phyloP scores from a whole-genome alignment of 2,113 vertebrate species.

The Drymodes brunneopygia region DNA sequence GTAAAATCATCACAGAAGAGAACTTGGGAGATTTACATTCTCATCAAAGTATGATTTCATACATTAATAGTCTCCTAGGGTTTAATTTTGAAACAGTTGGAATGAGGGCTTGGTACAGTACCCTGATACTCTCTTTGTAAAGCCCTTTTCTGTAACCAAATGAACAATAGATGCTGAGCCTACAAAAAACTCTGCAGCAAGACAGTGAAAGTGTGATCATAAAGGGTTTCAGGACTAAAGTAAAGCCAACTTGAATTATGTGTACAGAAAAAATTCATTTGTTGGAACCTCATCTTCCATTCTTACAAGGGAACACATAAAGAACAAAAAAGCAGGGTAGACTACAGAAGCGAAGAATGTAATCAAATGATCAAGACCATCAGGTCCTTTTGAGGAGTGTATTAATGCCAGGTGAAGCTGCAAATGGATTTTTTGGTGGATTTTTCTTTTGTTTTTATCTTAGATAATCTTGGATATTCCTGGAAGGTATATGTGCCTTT shows the following conservation, averaged over 20 bases:
- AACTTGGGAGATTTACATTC: not conserved
- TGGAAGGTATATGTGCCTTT: not conserved
- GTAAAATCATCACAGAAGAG: not conserved
- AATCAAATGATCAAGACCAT: not conserved
- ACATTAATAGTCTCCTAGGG: not conserved
- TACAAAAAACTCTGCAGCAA: not conserved
- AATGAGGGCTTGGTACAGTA: not conserved
- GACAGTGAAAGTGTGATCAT: not conserved
- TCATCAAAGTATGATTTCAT: not conserved
- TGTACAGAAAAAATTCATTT: not conserved
- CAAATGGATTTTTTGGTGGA: not conserved
- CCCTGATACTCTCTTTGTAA: not conserved
- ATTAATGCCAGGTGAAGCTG: not conserved
- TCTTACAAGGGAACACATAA: fast-evolving
- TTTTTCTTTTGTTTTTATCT: not conserved
- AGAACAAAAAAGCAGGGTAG: not conserved
- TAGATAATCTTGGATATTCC: not conserved
- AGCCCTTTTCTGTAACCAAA: not conserved
- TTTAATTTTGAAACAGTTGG: not conserved
- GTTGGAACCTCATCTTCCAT: not conserved
- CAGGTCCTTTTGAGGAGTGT: not conserved
- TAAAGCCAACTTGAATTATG: not conserved
- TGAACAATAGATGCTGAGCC: not conserved
- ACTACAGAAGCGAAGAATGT: not conserved
- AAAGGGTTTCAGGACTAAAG: not conserved